Conservation (phyloP, 2,888 invertebrate genomes). For the Eumerus sabulonum region DNA sequence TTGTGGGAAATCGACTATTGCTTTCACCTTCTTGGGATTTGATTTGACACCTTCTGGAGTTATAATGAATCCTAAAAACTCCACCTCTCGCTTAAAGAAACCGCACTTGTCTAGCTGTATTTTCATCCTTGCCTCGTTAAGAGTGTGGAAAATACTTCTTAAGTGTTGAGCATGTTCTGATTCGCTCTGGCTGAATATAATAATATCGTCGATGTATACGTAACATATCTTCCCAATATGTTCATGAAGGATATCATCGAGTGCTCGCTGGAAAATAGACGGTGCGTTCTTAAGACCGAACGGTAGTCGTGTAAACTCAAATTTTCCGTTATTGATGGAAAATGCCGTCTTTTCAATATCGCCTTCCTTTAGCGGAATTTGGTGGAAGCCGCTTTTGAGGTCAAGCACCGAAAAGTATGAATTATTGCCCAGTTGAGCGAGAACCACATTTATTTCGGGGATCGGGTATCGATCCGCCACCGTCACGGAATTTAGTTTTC, state of each 20-base stretch:
- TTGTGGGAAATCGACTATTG: slow-evolving; percentile 7
- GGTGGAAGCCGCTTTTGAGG: slow-evolving; percentile 7
- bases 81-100: slow-evolving; percentile 42
- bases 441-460: neutral
- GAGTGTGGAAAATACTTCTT: neutral
- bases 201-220: neutral
- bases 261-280: neutral
- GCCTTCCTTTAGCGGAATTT: neutral
- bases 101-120: slow-evolving; percentile 48
- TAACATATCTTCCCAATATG: neutral
- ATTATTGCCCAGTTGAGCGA: neutral
- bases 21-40: slow-evolving; percentile 31
- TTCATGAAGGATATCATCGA: neutral
- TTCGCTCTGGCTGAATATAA: neutral
- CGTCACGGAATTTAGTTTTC: slow-evolving; percentile 1
- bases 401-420: neutral
- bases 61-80: slow-evolving; percentile 55
- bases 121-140: slow-evolving; percentile 22
- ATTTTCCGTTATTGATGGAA: neutral
- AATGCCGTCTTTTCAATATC: slow-evolving; percentile 1
- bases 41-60: slow-evolving; percentile 24
- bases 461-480: neutral
- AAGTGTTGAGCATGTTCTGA: neutral
- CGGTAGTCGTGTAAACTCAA: neutral
- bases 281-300: slow-evolving; percentile 4